A percentile compares a stretch with the other conserved stretches of the same genome.
Conservation (phyloP, 2,888 invertebrate species). For the Tinea trinotella region DNA sequence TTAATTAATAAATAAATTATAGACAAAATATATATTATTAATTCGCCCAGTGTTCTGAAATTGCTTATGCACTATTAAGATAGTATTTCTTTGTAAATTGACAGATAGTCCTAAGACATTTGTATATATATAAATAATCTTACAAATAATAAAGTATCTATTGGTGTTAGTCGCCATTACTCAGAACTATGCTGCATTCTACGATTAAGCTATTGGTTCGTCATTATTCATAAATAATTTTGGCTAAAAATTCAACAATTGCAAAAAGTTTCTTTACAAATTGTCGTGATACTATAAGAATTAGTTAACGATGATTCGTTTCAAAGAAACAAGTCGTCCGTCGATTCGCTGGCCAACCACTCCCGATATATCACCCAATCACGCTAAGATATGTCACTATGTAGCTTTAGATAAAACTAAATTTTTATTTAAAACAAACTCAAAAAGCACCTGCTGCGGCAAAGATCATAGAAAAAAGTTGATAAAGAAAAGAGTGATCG, state of each 20-base stretch:
- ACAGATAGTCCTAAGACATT: constrained; percentile 64
- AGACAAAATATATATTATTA: constrained; percentile 40
- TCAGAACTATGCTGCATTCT: constrained; percentile 68
- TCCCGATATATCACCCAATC: constrained; percentile 22
- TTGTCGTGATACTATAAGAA: constrained; percentile 69
- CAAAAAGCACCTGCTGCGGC: constrained; percentile 2
- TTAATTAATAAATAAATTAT: constrained; percentile 29
- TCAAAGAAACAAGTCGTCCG: constrained; percentile 29
- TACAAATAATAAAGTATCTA: constrained; percentile 56
- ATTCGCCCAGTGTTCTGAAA: background rate
- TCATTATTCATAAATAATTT: constrained; percentile 56
- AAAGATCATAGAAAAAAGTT: background rate
- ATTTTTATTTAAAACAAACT: background rate
- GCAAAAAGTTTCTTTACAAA: constrained; percentile 69
- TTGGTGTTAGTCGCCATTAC: constrained; percentile 67
- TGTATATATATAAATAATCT: constrained; percentile 67
- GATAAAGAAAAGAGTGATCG: background rate
- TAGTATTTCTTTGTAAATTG: constrained; percentile 56
- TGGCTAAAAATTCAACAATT: constrained; percentile 72
- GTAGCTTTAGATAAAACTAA: background rate
- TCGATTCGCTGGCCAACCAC: constrained; percentile 4
- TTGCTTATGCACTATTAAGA: background rate
- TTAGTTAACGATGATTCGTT: constrained; percentile 63
- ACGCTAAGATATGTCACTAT: constrained; percentile 59
- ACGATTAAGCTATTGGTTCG: constrained; percentile 71